phyloP scores from a whole-genome alignment of 37 sponge, comb jelly and placozoan genomes.

The Chondrilla cf. caribensis region DNA sequence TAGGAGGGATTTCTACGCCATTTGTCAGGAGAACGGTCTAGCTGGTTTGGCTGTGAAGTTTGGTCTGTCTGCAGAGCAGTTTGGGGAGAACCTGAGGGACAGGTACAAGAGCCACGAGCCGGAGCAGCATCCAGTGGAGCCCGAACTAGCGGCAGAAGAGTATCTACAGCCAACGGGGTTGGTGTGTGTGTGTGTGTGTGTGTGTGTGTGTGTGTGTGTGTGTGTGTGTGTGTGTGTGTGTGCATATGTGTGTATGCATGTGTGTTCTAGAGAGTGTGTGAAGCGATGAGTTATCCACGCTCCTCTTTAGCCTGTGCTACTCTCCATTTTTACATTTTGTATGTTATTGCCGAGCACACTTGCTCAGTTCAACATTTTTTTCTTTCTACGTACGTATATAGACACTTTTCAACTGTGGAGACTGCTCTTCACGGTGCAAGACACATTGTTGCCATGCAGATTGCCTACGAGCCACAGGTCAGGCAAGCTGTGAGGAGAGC shows the following conservation, averaged over 20 bases:
- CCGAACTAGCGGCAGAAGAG: conserved; percentile 86
- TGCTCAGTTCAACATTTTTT: too few relatives aligned
- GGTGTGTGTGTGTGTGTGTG: conserved; percentile 7
- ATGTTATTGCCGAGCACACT: too few relatives aligned
- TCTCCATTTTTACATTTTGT: too few relatives aligned
- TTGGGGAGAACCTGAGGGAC: conserved; percentile 93
- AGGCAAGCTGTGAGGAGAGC: conserved; percentile 80
- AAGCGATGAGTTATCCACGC: not conserved
- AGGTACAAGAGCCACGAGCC: conserved; percentile 93
- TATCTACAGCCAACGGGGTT: conserved; percentile 66
- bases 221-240: not conserved
- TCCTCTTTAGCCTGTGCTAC: not conserved
- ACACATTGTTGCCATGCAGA: conserved; percentile 94
- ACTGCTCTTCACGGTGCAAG: conserved; percentile 78
- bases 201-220: conserved; percentile 14
- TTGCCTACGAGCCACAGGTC: conserved; percentile 86
- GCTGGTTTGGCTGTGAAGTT: conserved; percentile 83
- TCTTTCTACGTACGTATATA: too few relatives aligned
- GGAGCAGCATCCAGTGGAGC: conserved; percentile 82
- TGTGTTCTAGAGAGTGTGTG: not conserved
- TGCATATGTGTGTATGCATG: not conserved
- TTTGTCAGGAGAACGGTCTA: conserved; percentile 88
- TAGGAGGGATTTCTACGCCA: conserved; percentile 73
- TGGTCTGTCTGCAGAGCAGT: conserved; percentile 92
- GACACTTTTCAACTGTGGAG: conserved; percentile 63